A percentile compares a stretch with the other conserved stretches of the same genome.
Conservation (phyloP, 1,140 invertebrate species). For the Protaetia brevitarsis region DNA sequence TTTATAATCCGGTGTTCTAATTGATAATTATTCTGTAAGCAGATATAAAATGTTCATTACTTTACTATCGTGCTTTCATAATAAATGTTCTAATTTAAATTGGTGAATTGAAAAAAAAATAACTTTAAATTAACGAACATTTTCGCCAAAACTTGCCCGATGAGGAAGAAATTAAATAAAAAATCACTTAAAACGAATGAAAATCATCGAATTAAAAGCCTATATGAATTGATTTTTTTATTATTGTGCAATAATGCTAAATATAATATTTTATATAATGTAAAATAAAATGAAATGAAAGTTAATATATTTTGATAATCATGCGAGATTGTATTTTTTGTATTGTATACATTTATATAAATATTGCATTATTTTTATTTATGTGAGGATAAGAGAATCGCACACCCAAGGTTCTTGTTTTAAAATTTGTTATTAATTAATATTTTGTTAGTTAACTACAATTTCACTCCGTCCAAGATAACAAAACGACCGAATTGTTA, state of each 20-base stretch:
- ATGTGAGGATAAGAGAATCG: not conserved
- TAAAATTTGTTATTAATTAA: not conserved
- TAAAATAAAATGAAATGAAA: not conserved
- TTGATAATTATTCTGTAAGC: too few relatives aligned
- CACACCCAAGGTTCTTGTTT: not conserved
- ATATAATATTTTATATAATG: not conserved
- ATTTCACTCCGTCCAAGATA: not conserved
- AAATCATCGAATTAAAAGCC: slow-evolving; percentile 4
- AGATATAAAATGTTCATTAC: too few relatives aligned
- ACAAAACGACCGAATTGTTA: slow-evolving; percentile 3
- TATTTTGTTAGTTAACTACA: not conserved
- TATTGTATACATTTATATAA: slow-evolving; percentile 8
- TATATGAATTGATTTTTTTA: not conserved
- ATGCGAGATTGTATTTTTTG: not conserved
- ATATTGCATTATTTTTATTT: slow-evolving; percentile 2
- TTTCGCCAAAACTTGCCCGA: not conserved
- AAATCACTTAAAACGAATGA: not conserved
- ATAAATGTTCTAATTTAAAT: not conserved
- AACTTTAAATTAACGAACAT: not conserved
- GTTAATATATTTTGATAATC: slow-evolving; percentile 15
- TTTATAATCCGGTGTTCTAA: too few relatives aligned
- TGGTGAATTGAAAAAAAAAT: not conserved
- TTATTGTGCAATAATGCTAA: slow-evolving; percentile 5
- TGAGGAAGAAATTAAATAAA: not conserved
- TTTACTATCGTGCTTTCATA: too few relatives aligned